Base-by-base conservation (phyloP, 2,797 vertebrate species). In the Acanthis flammea region DNA sequence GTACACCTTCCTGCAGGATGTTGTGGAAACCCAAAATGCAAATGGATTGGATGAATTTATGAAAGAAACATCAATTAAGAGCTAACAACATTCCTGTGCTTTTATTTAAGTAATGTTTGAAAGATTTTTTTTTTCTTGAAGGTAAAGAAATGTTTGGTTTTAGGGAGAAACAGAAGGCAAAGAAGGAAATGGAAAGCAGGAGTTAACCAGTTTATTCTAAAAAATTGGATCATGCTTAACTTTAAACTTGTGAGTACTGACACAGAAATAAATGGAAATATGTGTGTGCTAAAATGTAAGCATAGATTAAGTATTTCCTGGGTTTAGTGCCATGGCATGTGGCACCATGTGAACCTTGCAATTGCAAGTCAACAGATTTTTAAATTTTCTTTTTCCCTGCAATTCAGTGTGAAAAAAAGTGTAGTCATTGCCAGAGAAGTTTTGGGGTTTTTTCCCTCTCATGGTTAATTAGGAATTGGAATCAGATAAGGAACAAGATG, bases 391-490 rank as follows among this genome's bases (percentile, higher is more conserved):
- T n/a, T 39, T 17, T 5, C 25, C 27, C 19, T 31, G 10, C 7
- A 71, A 27, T 57, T 60, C 50, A 57, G 2, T 51, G 6, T 72
- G 50, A 60, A 81, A 81, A 30, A 28, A 85, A 68, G 15, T 33
- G 22, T 58, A 58, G 35, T 33, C 10, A 25, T 42, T 90, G 55
- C 15, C 35, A 62, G 60, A 62, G 23, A 39, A 53, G 2, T 68
- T 80, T 30, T 41, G 39, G 12, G 3, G 2, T 3, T 63, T 21
- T 7, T 30, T 4, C 3, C 51, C 9, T 4, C 6, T 22, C 3
- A n/a, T 55, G 21, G 10, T 86, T 86, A 31, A 31, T 22, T 72
- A 44, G 48, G 41, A 80, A 33, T 53, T 78, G 31, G 33, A 75
- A 50, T 68, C 15, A 17, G 47, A 7, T 9, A 21, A 35, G 19